Evolutionary conservation across 1,140 invertebrate species (phyloP).

Genomic region (Drosophila novamexicana): DNA sequence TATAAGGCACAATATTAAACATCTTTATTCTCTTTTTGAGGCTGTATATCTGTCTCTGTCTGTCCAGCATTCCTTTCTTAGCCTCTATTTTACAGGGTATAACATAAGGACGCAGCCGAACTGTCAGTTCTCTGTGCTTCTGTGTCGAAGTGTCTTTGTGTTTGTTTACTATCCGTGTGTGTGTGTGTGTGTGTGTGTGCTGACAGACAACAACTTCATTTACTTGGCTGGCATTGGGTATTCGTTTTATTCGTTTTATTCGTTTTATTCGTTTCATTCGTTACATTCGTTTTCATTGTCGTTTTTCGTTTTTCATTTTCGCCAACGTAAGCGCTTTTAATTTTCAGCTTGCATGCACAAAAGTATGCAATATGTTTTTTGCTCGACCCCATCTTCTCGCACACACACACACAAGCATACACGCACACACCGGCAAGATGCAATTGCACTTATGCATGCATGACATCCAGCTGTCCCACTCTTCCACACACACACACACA

Average conservation of each 20-base stretch:
- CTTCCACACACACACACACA: slow-evolving; percentile 29
- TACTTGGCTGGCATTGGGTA: slow-evolving; percentile 44
- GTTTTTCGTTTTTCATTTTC: slow-evolving; percentile 36
- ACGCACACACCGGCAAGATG: slow-evolving; percentile 7
- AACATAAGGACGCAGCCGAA: slow-evolving; percentile 10
- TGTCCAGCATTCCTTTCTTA: not conserved
- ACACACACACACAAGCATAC: not conserved
- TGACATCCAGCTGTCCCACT: slow-evolving; percentile 56
- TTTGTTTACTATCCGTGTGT: not conserved
- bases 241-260: slow-evolving; percentile 46
- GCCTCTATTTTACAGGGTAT: not conserved
- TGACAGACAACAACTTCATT: slow-evolving; percentile 69
- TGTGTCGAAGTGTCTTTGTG: slow-evolving; percentile 13
- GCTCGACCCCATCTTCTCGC: slow-evolving; percentile 2
- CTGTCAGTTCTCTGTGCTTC: slow-evolving; percentile 18
- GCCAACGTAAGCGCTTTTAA: slow-evolving; percentile 79
- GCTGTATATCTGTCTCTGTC: not conserved
- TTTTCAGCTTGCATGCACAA: slow-evolving; percentile 83
- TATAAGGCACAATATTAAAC: not conserved
- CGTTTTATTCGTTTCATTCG: slow-evolving; percentile 33
- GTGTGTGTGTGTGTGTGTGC: slow-evolving; percentile 3
- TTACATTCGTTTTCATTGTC: slow-evolving; percentile 62
- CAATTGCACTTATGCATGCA: slow-evolving; percentile 76
- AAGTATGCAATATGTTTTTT: slow-evolving; percentile 80
- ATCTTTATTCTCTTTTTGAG: too few species aligned